phyloP scores from a whole-genome alignment of 2,888 invertebrate genomes.

The Orthosia incerta region DNA sequence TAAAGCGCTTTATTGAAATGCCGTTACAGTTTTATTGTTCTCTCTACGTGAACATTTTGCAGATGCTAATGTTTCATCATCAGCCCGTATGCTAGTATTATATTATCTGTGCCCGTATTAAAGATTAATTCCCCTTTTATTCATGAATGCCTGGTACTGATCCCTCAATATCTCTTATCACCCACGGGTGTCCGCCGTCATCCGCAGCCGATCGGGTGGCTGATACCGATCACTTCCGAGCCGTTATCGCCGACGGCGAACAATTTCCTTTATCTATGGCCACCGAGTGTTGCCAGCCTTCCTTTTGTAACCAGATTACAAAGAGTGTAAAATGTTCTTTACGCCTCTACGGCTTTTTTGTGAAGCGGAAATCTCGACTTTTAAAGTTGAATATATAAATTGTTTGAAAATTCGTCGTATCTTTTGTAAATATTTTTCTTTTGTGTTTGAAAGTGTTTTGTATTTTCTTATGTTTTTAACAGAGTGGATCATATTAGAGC shows the following conservation, averaged over 20 bases:
- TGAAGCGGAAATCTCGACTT: constrained; percentile 26
- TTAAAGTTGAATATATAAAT: background rate
- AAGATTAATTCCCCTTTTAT: constrained; percentile 3
- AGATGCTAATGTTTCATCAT: background rate
- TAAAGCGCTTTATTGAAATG: constrained; percentile 4
- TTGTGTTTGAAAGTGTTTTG: background rate
- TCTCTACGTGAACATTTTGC: background rate
- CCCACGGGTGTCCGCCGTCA: constrained; percentile 16
- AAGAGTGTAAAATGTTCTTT: constrained; percentile 30
- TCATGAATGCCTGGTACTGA: constrained; percentile 21
- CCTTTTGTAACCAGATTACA: constrained; percentile 31
- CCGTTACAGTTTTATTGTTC: background rate
- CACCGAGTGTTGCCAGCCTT: constrained; percentile 32
- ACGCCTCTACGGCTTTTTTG: constrained; percentile 10
- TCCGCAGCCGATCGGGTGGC: constrained; percentile 30
- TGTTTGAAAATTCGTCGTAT: background rate
- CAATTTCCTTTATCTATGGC: constrained; percentile 57
- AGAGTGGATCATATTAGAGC: background rate
- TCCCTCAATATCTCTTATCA: constrained; percentile 54
- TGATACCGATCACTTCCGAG: constrained; percentile 48
- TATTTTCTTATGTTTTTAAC: background rate
- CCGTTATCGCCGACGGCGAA: constrained; percentile 15
- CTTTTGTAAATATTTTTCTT: background rate
- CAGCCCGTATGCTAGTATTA: background rate
- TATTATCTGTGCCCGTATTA: too few relatives aligned